Conservation (phyloP, 2,113 vertebrate genomes). For the Dicerorhinus sumatrensis region DNA sequence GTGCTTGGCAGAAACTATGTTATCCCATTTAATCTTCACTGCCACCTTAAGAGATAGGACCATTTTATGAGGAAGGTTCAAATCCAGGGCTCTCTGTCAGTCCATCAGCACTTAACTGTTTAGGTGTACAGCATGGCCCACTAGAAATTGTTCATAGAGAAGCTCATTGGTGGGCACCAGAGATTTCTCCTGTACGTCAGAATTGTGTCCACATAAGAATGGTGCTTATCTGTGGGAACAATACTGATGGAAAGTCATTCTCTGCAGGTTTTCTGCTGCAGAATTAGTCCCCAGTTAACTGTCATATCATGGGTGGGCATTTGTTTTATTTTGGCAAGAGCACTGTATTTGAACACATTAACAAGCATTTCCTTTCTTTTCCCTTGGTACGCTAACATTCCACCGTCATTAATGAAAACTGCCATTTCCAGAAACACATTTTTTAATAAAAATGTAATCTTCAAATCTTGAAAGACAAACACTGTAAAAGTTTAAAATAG, state of each 20-base stretch:
- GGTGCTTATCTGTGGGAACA: not conserved
- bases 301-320: not conserved
- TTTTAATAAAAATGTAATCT: slow-evolving; percentile 33
- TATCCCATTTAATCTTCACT: not conserved
- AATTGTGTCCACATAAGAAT: not conserved
- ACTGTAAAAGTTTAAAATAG: slow-evolving; percentile 9
- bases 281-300: not conserved
- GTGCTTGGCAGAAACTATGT: not conserved
- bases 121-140: too few species aligned
- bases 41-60: not conserved
- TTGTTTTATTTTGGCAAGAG: slow-evolving; percentile 40
- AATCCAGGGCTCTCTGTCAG: not conserved
- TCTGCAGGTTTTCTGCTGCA: not conserved
- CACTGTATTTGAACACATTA: not conserved
- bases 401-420: not conserved
- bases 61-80: not conserved
- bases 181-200: too few species aligned
- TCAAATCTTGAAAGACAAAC: slow-evolving; percentile 23
- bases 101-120: not conserved
- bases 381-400: not conserved
- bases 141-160: not conserved
- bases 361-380: not conserved
- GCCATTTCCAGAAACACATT: slow-evolving; percentile 21
- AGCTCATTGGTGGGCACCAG: not conserved
- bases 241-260: not conserved